phyloP scores from a whole-genome alignment of 2,797 vertebrate species.

The Microcaecilia unicolor region DNA sequence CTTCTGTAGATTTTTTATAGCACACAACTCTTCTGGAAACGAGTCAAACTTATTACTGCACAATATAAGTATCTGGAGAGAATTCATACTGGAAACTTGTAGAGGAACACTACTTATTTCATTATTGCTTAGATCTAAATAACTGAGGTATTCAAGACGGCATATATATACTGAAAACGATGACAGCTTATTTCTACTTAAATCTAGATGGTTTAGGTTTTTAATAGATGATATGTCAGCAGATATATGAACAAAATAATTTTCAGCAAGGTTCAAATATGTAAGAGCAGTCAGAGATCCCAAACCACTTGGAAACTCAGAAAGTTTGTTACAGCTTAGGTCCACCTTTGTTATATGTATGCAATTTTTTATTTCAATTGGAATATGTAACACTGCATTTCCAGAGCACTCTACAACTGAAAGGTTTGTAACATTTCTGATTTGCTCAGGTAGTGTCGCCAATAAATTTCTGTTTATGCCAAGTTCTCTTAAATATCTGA shows the following conservation, averaged over 20 bases:
- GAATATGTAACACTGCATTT: conserved; percentile 34
- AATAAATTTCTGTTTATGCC: conserved; percentile 33
- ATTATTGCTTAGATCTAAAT: conserved; percentile 44
- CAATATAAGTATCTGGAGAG: conserved; percentile 37
- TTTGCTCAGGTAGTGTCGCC: conserved; percentile 21
- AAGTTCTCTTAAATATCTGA: conserved; percentile 37
- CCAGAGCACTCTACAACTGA: conserved; percentile 29
- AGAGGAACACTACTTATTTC: conserved; percentile 30
- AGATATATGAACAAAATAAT: conserved; percentile 39
- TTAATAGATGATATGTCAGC: conserved; percentile 27
- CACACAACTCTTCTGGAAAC: conserved; percentile 44
- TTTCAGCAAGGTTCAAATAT: conserved; percentile 34
- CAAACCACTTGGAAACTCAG: conserved; percentile 31
- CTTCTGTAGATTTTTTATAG: conserved; percentile 27
- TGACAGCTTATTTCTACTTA: conserved; percentile 32
- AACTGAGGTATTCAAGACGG: conserved; percentile 24
- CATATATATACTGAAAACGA: conserved; percentile 31
- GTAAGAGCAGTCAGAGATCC: conserved; percentile 26
- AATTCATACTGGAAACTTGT: conserved; percentile 19
- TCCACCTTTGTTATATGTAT: conserved; percentile 24
- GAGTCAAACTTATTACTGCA: conserved; percentile 26
- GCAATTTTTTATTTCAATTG: conserved; percentile 43
- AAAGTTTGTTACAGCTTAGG: conserved; percentile 31
- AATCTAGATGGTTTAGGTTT: conserved; percentile 25
- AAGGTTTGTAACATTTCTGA: conserved; percentile 29